A percentile compares a stretch with the other conserved stretches of the same genome.
phyloP scores from a whole-genome alignment of 2,797 vertebrate species.

The Darevskia mixta region DNA sequence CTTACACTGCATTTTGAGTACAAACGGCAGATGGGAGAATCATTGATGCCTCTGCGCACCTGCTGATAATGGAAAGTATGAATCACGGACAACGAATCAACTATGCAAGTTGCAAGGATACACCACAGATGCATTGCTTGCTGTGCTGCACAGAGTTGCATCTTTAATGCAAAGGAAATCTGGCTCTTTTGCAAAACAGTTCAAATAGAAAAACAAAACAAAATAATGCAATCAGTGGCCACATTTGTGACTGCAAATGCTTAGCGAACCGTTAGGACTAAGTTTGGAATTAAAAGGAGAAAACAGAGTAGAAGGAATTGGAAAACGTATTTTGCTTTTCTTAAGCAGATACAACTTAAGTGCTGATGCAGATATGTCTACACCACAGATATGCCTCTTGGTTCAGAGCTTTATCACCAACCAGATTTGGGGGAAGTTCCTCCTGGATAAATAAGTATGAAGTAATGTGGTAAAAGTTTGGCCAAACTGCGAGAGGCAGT shows the following conservation, averaged over 20 bases:
- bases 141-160: neutral
- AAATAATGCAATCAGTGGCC: neutral
- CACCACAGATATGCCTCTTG: neutral
- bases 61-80: neutral
- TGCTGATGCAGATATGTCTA: neutral
- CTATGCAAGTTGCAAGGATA: neutral
- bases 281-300: neutral
- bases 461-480: neutral
- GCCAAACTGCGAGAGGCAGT: too few relatives aligned
- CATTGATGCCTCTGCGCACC: neutral
- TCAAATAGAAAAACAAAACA: neutral
- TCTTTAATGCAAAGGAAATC: neutral
- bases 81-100: neutral
- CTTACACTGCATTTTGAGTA: constrained; percentile 17
- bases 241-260: neutral
- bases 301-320: neutral
- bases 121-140: neutral
- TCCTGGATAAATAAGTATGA: neutral
- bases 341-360: neutral
- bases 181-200: neutral
- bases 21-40: neutral
- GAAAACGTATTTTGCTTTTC: neutral
- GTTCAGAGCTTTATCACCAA: neutral
- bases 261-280: neutral
- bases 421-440: neutral